A percentile compares a stretch with the other conserved stretches of the same genome.
Conservation (phyloP, 2,113 vertebrate genomes). For the Panthera uncia region DNA sequence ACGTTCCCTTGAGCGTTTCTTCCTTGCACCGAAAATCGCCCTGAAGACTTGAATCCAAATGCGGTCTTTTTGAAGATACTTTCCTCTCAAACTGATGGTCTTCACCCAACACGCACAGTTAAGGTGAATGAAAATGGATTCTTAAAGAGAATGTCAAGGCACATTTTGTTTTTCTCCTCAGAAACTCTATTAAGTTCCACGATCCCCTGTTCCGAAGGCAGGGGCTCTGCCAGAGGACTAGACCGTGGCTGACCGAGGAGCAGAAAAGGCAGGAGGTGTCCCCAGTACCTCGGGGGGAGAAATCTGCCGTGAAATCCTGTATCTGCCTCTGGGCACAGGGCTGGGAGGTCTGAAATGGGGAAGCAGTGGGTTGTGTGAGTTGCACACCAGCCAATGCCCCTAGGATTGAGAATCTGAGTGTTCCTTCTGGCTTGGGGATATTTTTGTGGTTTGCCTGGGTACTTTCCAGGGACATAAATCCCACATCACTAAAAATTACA, state of each 20-base stretch:
- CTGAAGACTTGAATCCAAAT: neutral
- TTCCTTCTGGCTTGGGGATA: neutral
- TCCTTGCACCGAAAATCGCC: neutral
- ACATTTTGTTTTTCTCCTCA: neutral
- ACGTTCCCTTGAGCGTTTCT: neutral
- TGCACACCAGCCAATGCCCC: fast-evolving
- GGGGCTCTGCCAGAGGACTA: neutral
- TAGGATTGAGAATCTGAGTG: neutral
- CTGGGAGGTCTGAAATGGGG: neutral
- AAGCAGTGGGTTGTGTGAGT: too few species aligned
- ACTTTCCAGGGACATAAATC: neutral
- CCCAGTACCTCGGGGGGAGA: neutral
- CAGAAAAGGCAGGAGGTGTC: neutral
- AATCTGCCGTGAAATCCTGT: neutral
- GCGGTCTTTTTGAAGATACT: neutral
- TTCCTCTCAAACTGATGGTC: neutral
- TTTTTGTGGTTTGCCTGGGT: neutral
- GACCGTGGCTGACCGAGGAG: neutral
- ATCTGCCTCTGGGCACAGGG: neutral
- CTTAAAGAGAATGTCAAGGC: neutral
- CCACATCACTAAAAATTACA: neutral
- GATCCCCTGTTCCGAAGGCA: slow-evolving; percentile 21
- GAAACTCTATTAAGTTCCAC: neutral
- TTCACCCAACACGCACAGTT: neutral
- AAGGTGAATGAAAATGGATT: neutral